Evolutionary conservation across 2,113 vertebrate genomes (phyloP).

Genomic region (Emydura subglobosa): DNA sequence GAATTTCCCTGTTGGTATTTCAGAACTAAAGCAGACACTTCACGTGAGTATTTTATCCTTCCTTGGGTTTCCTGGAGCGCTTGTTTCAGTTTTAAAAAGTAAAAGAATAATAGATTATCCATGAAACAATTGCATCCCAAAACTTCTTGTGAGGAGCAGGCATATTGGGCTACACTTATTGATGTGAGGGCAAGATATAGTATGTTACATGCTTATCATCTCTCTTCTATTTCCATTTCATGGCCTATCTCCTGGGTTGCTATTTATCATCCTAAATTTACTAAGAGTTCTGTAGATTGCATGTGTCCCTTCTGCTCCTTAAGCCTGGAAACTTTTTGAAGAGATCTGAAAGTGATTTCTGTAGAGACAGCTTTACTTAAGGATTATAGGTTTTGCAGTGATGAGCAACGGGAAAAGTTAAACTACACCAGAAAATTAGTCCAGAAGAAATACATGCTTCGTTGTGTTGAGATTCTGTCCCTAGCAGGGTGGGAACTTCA

Average conservation of each 20-base stretch:
- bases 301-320: neutral
- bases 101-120: neutral
- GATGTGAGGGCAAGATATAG: no score
- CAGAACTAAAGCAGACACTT: neutral
- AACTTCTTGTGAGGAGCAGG: fast-evolving
- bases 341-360: neutral
- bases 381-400: neutral
- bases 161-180: no score
- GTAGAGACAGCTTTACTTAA: neutral
- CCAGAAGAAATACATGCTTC: neutral
- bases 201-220: neutral
- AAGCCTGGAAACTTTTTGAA: neutral
- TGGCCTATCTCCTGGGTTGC: neutral
- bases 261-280: no score
- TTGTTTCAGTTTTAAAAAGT: neutral
- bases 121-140: neutral
- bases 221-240: fast-evolving
- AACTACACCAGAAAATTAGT: neutral
- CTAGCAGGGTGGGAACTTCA: neutral
- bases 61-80: neutral
- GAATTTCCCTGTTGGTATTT: constrained; percentile 9
- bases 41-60: neutral
- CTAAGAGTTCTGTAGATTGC: no score
- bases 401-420: neutral
- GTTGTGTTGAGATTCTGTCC: neutral